phyloP scores from a whole-genome alignment of 1,140 invertebrate genomes.

The Halictus rubicundus region DNA sequence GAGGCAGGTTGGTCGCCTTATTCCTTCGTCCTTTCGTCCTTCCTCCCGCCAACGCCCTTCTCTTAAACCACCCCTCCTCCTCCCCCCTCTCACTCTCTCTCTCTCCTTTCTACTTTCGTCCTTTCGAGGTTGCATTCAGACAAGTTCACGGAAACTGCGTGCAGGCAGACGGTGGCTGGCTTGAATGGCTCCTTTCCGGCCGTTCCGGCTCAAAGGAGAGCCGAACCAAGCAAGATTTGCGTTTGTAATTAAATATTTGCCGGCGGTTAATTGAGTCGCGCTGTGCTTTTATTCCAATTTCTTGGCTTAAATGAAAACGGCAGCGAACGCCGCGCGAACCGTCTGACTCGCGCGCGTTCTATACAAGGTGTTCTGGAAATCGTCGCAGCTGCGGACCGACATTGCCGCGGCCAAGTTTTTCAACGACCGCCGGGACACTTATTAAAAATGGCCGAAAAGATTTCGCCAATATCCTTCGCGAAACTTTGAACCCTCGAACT shows the following conservation, averaged over 20 bases:
- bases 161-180: conserved; percentile 47
- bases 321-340: not conserved
- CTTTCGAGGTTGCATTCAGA: conserved; percentile 37
- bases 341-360: not conserved
- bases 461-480: not conserved
- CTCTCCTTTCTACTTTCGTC: not conserved
- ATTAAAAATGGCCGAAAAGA: not conserved
- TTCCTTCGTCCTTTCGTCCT: conserved; percentile 13
- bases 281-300: conserved; percentile 67
- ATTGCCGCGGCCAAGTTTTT: not conserved
- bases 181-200: conserved; percentile 49
- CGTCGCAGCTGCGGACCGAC: not conserved
- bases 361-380: conserved; percentile 31
- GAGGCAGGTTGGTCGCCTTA: conserved; percentile 34
- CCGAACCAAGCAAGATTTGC: conserved; percentile 57
- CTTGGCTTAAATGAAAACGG: conserved; percentile 59
- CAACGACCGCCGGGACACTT: not conserved
- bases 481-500: too few species aligned
- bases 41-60: not conserved
- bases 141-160: conserved; percentile 51
- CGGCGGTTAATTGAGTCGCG: conserved; percentile 65
- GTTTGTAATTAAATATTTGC: conserved; percentile 69
- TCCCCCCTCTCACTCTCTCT: too few species aligned
- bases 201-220: conserved; percentile 51
- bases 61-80: too few species aligned